These are phyloP conservation scores for Uropsilus gracilis DNA, from an alignment of 2,113 vertebrate genomes.

Conservation along the genomic window DNA sequence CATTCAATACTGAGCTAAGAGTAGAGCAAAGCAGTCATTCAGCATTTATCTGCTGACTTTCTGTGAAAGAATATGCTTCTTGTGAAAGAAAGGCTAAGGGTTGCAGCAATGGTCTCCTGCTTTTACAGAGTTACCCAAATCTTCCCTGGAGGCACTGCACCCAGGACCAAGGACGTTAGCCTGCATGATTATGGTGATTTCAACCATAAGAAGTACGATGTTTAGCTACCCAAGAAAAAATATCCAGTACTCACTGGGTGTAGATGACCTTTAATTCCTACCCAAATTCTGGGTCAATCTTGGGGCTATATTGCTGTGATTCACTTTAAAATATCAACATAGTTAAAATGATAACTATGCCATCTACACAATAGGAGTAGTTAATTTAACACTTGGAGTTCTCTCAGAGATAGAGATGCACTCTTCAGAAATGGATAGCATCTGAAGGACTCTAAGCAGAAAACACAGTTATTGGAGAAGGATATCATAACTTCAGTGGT, in stretches of 20 bases:
- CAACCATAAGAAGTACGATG: background rate
- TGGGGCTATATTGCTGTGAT: background rate
- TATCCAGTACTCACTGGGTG: background rate
- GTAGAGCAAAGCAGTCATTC: background rate
- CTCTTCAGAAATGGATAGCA: background rate
- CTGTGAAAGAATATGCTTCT: constrained; percentile 6
- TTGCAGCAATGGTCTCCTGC: background rate
- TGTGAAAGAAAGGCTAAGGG: background rate
- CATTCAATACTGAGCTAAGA: background rate
- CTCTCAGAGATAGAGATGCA: background rate
- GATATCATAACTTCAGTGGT: background rate
- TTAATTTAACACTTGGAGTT: constrained; percentile 8
- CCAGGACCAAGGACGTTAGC: background rate
- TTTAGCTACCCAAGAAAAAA: background rate
- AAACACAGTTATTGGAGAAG: background rate
- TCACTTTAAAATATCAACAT: constrained; percentile 38
- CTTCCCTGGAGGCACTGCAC: background rate
- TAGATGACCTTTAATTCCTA: background rate
- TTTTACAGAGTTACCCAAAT: background rate
- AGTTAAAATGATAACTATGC: background rate
- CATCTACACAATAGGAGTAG: background rate
- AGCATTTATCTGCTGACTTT: background rate
- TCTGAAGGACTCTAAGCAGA: constrained; percentile 43
- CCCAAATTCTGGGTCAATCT: background rate
- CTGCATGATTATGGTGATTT: too few species aligned